These are phyloP conservation scores for Chirona hameri DNA, from an alignment of 2,888 invertebrate species.

Conservation along the genomic window DNA sequence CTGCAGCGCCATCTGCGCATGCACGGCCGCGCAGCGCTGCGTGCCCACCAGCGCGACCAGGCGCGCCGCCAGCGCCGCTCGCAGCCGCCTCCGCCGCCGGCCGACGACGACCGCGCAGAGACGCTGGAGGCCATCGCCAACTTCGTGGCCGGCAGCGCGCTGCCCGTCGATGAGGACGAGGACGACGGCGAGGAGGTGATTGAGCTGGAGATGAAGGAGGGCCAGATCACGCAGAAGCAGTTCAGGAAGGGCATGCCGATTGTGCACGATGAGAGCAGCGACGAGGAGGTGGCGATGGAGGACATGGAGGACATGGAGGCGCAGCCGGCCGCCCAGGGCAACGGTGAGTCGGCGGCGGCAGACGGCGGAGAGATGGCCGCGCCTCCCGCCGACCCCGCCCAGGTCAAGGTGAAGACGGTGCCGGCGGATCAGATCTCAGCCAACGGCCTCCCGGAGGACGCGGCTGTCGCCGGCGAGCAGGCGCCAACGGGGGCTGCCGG, in stretches of 20 bases:
- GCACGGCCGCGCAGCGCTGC: constrained; percentile 8
- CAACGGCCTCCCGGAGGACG: not conserved
- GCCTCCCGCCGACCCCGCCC: not conserved
- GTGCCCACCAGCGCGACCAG: not conserved
- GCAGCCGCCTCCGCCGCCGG: not conserved
- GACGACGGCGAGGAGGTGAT: constrained; percentile 26
- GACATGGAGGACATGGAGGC: too few species aligned
- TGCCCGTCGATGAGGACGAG: not conserved
- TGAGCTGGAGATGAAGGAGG: constrained; percentile 30
- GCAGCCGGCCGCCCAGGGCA: not conserved
- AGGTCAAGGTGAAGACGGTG: not conserved
- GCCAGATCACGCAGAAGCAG: constrained; percentile 4
- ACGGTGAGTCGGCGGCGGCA: not conserved
- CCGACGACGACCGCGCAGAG: not conserved
- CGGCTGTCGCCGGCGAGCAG: not conserved
- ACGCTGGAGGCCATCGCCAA: constrained; percentile 27
- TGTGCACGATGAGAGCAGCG: not conserved
- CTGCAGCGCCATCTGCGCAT: constrained; percentile 8
- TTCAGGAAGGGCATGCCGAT: not conserved
- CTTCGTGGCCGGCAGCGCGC: constrained; percentile 5
- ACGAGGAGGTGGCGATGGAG: not conserved
- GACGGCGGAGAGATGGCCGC: not conserved
- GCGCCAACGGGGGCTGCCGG: not conserved
- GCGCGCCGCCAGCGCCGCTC: not conserved
- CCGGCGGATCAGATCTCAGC: not conserved